These are phyloP conservation scores for Flabesymbios commensalis DNA, from an alignment of 2,888 invertebrate genomes.

Conservation along the genomic window DNA sequence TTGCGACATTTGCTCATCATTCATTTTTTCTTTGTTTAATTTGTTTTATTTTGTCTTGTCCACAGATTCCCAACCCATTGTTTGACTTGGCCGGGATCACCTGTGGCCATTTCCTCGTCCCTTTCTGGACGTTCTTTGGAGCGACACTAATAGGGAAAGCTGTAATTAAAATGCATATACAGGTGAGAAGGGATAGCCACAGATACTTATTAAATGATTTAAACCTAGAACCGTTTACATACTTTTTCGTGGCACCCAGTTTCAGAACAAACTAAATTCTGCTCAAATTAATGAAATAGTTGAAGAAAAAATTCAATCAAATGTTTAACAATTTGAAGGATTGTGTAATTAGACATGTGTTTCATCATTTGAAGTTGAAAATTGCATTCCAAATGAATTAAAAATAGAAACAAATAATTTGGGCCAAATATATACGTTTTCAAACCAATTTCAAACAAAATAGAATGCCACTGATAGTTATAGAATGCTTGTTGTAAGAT, in stretches of 20 bases:
- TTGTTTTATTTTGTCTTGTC: not conserved
- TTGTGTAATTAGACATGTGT: too few relatives aligned
- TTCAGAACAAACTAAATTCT: too few relatives aligned
- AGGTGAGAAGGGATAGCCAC: slow-evolving; percentile 61
- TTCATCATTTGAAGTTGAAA: too few relatives aligned
- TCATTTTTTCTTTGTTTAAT: not conserved
- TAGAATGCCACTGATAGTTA: too few relatives aligned
- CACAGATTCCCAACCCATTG: slow-evolving; percentile 94
- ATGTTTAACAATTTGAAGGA: not conserved
- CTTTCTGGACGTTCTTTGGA: slow-evolving; percentile 99
- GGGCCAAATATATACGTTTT: too few relatives aligned
- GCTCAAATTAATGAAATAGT: not conserved
- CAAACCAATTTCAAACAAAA: too few relatives aligned
- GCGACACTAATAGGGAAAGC: slow-evolving; percentile 98
- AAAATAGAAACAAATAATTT: too few relatives aligned
- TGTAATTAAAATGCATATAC: slow-evolving; percentile 96
- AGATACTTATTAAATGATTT: not conserved
- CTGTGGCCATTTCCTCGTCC: slow-evolving; percentile 97
- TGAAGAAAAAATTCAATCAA: not conserved
- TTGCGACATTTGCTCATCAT: not conserved
- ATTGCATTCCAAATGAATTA: too few relatives aligned
- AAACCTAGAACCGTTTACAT: too few relatives aligned
- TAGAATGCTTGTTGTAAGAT: too few relatives aligned
- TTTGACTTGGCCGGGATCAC: slow-evolving; percentile 99
- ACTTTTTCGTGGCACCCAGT: too few relatives aligned